Conservation (phyloP, 2,888 invertebrate genomes). For the Acronicta psi region DNA sequence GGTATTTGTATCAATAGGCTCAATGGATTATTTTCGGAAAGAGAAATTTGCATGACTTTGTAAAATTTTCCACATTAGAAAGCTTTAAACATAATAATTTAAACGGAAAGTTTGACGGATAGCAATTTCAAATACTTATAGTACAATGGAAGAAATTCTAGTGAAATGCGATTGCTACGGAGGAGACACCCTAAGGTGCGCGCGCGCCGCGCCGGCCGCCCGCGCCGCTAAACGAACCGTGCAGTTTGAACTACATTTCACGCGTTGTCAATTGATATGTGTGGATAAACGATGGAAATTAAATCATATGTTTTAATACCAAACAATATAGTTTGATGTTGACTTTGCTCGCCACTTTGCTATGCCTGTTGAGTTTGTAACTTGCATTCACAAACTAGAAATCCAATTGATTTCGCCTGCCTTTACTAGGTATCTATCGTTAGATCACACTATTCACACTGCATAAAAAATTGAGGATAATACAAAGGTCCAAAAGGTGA, state of each 20-base stretch:
- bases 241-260: slow-evolving; percentile 76
- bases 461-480: too few species aligned
- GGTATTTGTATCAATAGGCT: slow-evolving; percentile 21
- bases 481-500: too few species aligned
- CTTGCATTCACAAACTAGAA: slow-evolving; percentile 48
- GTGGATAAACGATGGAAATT: slow-evolving; percentile 55
- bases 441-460: slow-evolving; percentile 3
- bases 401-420: slow-evolving; percentile 46
- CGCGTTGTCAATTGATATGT: slow-evolving; percentile 62
- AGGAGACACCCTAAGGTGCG: slow-evolving; percentile 43
- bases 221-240: slow-evolving; percentile 66
- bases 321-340: slow-evolving; percentile 40
- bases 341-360: slow-evolving; percentile 30
- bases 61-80: slow-evolving; percentile 38
- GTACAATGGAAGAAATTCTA: slow-evolving; percentile 51
- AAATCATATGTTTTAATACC: slow-evolving; percentile 52
- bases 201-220: slow-evolving; percentile 36
- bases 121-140: slow-evolving; percentile 34
- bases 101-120: slow-evolving; percentile 42
- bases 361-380: slow-evolving; percentile 34
- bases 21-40: slow-evolving; percentile 36
- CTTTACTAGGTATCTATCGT: slow-evolving; percentile 1
- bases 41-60: slow-evolving; percentile 17
- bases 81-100: slow-evolving; percentile 37
- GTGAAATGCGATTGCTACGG: slow-evolving; percentile 50